phyloP scores from a whole-genome alignment of 2,797 vertebrate species.

The Poeciliopsis turneri region DNA sequence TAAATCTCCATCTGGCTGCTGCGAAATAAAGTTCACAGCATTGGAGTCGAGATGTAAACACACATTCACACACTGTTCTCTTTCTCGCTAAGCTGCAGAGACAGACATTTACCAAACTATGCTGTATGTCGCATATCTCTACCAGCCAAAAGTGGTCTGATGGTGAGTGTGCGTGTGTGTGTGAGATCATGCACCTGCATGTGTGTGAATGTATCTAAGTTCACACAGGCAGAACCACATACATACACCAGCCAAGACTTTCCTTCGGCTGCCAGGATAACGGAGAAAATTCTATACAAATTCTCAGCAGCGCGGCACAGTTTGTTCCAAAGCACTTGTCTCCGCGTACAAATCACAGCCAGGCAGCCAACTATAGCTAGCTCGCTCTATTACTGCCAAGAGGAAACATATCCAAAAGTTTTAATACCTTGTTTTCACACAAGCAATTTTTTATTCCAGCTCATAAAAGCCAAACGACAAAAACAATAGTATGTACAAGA shows the following conservation, averaged over 20 bases:
- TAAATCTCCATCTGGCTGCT: slow-evolving; percentile 78
- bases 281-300: slow-evolving; percentile 64
- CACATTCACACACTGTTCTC: slow-evolving; percentile 77
- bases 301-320: slow-evolving; percentile 60
- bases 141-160: slow-evolving; percentile 73
- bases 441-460: slow-evolving; percentile 68
- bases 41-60: slow-evolving; percentile 78
- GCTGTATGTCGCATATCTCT: slow-evolving; percentile 75
- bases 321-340: slow-evolving; percentile 73
- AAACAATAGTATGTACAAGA: slow-evolving; percentile 68
- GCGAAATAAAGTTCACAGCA: slow-evolving; percentile 78
- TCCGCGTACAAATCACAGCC: slow-evolving; percentile 70
- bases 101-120: slow-evolving; percentile 78
- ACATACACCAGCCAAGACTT: slow-evolving; percentile 63
- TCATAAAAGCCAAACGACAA: slow-evolving; percentile 75
- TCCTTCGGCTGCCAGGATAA: slow-evolving; percentile 67
- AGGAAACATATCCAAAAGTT: slow-evolving; percentile 73
- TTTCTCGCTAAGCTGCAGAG: slow-evolving; percentile 76
- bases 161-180: slow-evolving; percentile 46
- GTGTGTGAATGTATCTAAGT: slow-evolving; percentile 47
- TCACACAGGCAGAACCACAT: slow-evolving; percentile 39
- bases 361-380: slow-evolving; percentile 69
- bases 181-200: slow-evolving; percentile 40
- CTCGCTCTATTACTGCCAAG: slow-evolving; percentile 71
- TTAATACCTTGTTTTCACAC: slow-evolving; percentile 80